Evolutionary conservation across 2,888 invertebrate genomes (phyloP).

Genomic region (Drosophila aldrichi): DNA sequence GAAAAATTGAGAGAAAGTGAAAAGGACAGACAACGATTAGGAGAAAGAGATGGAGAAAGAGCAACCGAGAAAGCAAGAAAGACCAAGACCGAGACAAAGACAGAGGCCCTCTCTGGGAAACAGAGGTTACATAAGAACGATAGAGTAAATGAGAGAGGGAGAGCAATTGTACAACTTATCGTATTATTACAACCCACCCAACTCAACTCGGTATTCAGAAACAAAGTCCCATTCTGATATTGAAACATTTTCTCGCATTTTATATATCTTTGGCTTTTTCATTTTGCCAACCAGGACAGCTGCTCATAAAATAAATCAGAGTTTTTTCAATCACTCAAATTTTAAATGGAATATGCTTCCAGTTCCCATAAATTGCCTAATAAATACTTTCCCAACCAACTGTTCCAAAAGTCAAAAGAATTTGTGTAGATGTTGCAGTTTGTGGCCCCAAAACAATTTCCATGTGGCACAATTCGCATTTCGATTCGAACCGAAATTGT

Average conservation of each 20-base stretch:
- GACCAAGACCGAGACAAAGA: no score
- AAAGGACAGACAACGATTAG: no score
- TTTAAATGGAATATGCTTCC: neutral
- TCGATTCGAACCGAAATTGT: slow-evolving; percentile 21
- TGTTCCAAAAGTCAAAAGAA: slow-evolving; percentile 5
- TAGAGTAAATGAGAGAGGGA: neutral
- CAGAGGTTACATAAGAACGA: no score
- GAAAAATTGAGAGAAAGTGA: neutral
- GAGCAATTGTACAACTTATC: neutral
- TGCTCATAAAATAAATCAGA: neutral
- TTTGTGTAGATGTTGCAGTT: slow-evolving; percentile 44
- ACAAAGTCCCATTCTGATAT: neutral
- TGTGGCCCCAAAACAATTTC: slow-evolving; percentile 50
- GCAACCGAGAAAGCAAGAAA: no score
- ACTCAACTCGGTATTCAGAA: neutral
- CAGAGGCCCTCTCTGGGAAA: no score
- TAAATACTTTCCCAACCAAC: slow-evolving; percentile 1
- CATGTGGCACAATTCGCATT: slow-evolving; percentile 47
- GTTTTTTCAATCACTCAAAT: neutral
- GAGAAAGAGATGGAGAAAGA: neutral
- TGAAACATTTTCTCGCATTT: neutral
- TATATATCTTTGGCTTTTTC: neutral
- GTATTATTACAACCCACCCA: neutral
- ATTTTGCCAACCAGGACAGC: neutral
- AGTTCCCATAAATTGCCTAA: neutral